Evolutionary conservation across 2,113 vertebrate species (phyloP).

Genomic region (Xiphophorus maculatus): DNA sequence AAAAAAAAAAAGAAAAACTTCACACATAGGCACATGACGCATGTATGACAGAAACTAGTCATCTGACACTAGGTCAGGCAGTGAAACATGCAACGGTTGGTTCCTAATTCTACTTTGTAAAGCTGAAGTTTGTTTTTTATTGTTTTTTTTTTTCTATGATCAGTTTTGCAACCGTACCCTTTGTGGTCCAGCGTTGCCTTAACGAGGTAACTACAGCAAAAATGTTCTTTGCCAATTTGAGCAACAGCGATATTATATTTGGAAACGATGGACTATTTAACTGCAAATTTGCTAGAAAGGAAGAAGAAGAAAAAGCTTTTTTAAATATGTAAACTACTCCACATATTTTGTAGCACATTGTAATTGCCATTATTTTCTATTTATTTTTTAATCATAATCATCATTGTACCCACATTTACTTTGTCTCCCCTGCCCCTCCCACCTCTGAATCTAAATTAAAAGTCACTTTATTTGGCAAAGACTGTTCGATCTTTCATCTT

Average conservation of each 20-base stretch:
- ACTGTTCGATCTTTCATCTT: not conserved
- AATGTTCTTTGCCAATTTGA: conserved; percentile 27
- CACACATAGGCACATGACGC: conserved; percentile 41
- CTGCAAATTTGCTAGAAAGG: conserved; percentile 56
- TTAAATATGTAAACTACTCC: conserved; percentile 76
- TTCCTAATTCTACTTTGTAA: conserved; percentile 56
- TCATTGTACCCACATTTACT: conserved; percentile 61
- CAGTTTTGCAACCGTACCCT: conserved; percentile 17
- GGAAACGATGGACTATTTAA: conserved; percentile 58
- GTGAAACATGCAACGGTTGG: conserved; percentile 19
- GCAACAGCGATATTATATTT: conserved; percentile 52
- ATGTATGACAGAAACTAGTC: conserved; percentile 44
- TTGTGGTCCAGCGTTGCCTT: conserved; percentile 22
- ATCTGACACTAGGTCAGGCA: conserved; percentile 26
- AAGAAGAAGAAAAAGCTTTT: conserved; percentile 32
- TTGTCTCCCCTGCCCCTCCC: conserved; percentile 50
- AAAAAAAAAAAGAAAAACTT: not conserved
- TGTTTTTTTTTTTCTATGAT: conserved; percentile 44
- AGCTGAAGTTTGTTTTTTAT: conserved; percentile 26
- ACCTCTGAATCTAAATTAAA: conserved; percentile 61
- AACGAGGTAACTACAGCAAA: conserved; percentile 14
- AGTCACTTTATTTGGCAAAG: conserved; percentile 55
- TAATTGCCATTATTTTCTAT: conserved; percentile 78
- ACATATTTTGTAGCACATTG: conserved; percentile 81
- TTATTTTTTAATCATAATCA: conserved; percentile 76